Evolutionary conservation across 2,888 invertebrate species (phyloP).

Genomic region (Lymantria dispar): DNA sequence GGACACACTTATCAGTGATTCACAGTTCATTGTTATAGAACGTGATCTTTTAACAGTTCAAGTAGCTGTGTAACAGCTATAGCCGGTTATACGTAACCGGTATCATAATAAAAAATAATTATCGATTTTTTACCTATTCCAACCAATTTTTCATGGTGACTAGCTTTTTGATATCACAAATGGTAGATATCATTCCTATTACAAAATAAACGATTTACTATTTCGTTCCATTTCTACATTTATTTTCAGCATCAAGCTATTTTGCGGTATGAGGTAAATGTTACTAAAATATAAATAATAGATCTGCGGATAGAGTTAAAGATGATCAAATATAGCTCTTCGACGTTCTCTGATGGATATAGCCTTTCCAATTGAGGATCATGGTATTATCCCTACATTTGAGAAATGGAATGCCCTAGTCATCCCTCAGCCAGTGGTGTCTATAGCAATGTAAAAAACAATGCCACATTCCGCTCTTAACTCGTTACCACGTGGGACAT

Average conservation of each 20-base stretch:
- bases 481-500: too few species aligned
- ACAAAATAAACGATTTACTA: constrained; percentile 13
- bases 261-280: neutral
- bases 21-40: constrained; percentile 31
- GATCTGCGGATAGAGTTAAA: too few species aligned
- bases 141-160: constrained; percentile 19
- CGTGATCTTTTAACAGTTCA: constrained; percentile 32
- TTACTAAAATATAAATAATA: too few species aligned
- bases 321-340: too few species aligned
- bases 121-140: constrained; percentile 26
- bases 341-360: too few species aligned
- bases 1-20: constrained; percentile 38
- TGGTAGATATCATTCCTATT: neutral
- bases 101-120: constrained; percentile 29
- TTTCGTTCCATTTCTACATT: neutral
- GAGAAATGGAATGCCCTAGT: too few species aligned
- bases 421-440: too few species aligned
- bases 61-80: constrained; percentile 23
- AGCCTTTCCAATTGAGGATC: too few species aligned
- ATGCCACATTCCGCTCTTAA: too few species aligned
- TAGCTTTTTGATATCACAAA: constrained; percentile 2
- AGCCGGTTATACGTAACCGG: constrained; percentile 11
- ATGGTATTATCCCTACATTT: too few species aligned
- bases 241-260: constrained; percentile 2
- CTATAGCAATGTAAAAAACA: too few species aligned